Base-by-base conservation (phyloP, 2,797 vertebrate species). In the Fratercula arctica region DNA sequence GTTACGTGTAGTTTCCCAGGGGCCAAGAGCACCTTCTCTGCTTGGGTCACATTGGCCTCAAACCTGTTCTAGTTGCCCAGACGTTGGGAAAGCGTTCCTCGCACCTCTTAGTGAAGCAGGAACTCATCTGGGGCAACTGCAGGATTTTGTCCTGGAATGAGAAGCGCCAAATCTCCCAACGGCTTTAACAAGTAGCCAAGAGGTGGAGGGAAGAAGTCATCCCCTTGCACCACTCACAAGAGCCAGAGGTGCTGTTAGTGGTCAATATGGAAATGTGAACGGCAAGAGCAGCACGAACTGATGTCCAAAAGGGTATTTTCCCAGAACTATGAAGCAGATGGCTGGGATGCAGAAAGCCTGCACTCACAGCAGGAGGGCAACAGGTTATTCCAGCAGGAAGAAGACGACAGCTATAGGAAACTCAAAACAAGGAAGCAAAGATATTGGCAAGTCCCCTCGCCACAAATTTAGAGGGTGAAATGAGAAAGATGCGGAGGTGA, bases 61-160 rank as follows among this genome's bases (percentile, higher is more conserved):
- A 89, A 46, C 33, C 48, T 56, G 10, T 15, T 57, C 11, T 6
- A 50, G 20, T 26, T 78, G 17, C 41, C 12, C 74, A 83, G 51
- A 24, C 4, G 2, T 9, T 2, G 2, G 57, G 11, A 87, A 61
- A 2, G 31, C 1, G 0, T 61, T 35, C 39, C 54, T 76, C 59
- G 50, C 28, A 39, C 21, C 33, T 67, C 39, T 41, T 4, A 7
- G 23, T 33, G 51, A 79, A 88, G 37, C 10, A 87, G 37, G 21
- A 85, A 29, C 10, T 75, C 29, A 46, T 24, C 6, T 56, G n/a
- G 29, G 31, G 45, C 25, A 45, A 48, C 75, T 46, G 10, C 9
- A 79, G 45, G 72, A 24, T 68, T 87, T 85, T 82, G 16, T 53
- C 59, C 59, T 85, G 53, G 24, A 6, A 48, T 57, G n/a, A 56